Percentiles rank a stretch among this genome's conserved stretches.
These are phyloP conservation scores for Odontomyia ornata DNA, from an alignment of 2,888 invertebrate species.

Conservation along the genomic window DNA sequence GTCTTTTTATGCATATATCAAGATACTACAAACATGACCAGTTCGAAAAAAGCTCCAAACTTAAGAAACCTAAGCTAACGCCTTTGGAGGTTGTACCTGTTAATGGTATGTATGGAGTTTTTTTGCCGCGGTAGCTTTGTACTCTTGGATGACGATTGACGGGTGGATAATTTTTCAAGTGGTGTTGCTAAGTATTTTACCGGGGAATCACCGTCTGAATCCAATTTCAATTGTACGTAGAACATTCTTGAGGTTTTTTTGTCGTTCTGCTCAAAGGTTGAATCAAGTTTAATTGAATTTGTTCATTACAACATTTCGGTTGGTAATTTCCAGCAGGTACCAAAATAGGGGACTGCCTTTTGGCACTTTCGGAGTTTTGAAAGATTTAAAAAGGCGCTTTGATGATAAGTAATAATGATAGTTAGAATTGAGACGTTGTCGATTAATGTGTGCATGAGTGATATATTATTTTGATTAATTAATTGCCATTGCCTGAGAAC, in stretches of 20 bases:
- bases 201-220: neutral
- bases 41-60: too few relatives aligned
- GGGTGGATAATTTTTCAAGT: slow-evolving; percentile 4
- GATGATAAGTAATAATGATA: too few relatives aligned
- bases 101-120: neutral
- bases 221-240: neutral
- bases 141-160: neutral
- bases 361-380: too few relatives aligned
- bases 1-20: too few relatives aligned
- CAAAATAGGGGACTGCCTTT: too few relatives aligned
- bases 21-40: too few relatives aligned
- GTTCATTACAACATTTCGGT: neutral
- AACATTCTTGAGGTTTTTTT: neutral
- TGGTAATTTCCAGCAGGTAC: too few relatives aligned
- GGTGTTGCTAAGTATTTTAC: neutral
- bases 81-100: neutral
- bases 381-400: too few relatives aligned
- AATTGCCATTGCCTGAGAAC: too few relatives aligned
- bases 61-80: neutral
- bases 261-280: neutral
- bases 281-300: neutral
- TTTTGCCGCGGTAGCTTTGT: neutral
- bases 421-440: too few relatives aligned
- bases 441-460: too few relatives aligned
- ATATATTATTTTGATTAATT: too few relatives aligned